These are phyloP conservation scores for Cheilosia soror DNA, from an alignment of 2,888 invertebrate species.

Conservation along the genomic window DNA sequence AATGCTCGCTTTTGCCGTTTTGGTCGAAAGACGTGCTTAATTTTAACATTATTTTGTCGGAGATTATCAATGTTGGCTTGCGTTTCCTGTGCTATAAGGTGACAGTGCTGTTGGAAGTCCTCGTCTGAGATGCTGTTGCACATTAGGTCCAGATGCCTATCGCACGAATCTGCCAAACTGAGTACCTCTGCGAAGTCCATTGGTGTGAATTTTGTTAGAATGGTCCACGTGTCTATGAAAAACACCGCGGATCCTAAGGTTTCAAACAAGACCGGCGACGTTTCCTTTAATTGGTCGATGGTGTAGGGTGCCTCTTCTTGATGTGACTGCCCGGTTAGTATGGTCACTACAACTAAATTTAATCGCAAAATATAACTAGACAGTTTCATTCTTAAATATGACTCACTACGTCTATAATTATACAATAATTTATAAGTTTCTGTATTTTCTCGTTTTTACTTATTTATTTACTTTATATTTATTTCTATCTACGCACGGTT, in stretches of 20 bases:
- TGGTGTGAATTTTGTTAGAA: slow-evolving; percentile 12
- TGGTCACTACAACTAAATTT: too few relatives aligned
- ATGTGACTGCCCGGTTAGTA: too few relatives aligned
- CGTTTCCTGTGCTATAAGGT: too few relatives aligned
- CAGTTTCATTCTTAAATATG: too few relatives aligned
- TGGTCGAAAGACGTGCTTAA: not conserved
- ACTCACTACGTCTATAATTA: too few relatives aligned
- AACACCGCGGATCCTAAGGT: not conserved
- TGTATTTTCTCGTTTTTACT: too few relatives aligned
- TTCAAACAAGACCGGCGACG: not conserved
- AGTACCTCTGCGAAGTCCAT: not conserved
- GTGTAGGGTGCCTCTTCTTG: too few relatives aligned
- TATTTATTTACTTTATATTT: not conserved
- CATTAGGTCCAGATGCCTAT: not conserved
- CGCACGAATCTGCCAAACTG: not conserved
- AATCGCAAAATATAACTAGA: too few relatives aligned
- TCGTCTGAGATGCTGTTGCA: not conserved
- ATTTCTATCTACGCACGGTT: not conserved
- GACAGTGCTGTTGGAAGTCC: too few relatives aligned
- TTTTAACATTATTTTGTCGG: too few relatives aligned
- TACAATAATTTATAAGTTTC: too few relatives aligned
- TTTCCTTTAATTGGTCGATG: not conserved
- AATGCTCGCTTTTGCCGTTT: not conserved
- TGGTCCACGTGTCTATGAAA: not conserved
- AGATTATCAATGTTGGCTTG: too few relatives aligned